Evolutionary conservation across 2,888 invertebrate species (phyloP), one percentile per base, ranked within the genome.

Genomic region (Lydus trimaculatus): DNA sequence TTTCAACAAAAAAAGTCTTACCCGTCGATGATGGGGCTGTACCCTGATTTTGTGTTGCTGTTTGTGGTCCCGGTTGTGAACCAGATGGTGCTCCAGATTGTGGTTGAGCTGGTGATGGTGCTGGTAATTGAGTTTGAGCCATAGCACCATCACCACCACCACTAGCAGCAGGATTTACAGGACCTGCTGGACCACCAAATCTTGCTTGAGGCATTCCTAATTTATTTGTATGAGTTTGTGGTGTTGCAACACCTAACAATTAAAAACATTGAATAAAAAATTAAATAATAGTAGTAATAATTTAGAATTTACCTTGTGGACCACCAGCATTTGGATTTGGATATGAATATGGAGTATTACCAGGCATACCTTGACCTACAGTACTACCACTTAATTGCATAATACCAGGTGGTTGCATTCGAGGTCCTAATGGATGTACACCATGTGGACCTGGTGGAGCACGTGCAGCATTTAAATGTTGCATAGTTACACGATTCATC

Each of bases 31-130:
- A 82, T 17, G 84, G 84, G 31, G 84, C 84, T 23, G 85, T 82
- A 58, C 86, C 84, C 82, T 87, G 84, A 72, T 87, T 85, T 73
- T 88, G 87, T 31, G 86, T 85, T 59, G 87, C 86, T 15, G 89
- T 87, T 72, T 82, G 88, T 81, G 71, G 90, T 84, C 89, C 89
- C 0, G 89, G 88, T 79, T 90, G 89, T 20, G 88, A 86, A 17
- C 89, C 88, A 58, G 87, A 87, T 4, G 90, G 92, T 52, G 92
- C 91, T 8, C 92, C 92, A 61, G 92, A 91, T 76, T 93, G 93
- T 13, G 93, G 92, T 75, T 92, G 93, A 75, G 92, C 92, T 43
- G 92, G 92, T 58, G 93, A 91, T 48, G 93, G 92, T 39, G 93
- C 93, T 61, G 94, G 91, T 23, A 92, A 92, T 79, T 92, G 93